Evolutionary conservation across 1,140 invertebrate genomes (phyloP).

Genomic region (Cyphomyrmex costatus): DNA sequence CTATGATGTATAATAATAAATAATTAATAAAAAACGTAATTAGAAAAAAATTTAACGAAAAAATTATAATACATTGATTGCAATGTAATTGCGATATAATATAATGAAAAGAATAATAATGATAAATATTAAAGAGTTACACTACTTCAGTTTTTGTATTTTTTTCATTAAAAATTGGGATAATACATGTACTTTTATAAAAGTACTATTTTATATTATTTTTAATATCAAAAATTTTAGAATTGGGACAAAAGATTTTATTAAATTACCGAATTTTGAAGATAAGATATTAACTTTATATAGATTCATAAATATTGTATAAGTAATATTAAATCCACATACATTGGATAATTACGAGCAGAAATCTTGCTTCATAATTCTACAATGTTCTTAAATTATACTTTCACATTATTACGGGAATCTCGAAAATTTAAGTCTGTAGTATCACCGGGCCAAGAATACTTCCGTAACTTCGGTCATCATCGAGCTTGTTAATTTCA

Average conservation of each 20-base stretch:
- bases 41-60: background rate
- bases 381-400: slow-evolving; percentile 30
- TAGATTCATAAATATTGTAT: slow-evolving; percentile 33
- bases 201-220: background rate
- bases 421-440: slow-evolving; percentile 44
- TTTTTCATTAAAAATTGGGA: background rate
- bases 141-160: background rate
- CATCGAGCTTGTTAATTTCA: slow-evolving; percentile 34
- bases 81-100: background rate
- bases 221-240: background rate
- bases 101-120: background rate
- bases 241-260: background rate
- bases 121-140: background rate
- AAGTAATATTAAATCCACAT: slow-evolving; percentile 8
- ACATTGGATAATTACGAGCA: background rate
- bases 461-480: slow-evolving; percentile 9
- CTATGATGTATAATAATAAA: background rate
- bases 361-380: slow-evolving; percentile 41
- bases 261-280: background rate
- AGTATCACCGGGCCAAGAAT: slow-evolving; percentile 14
- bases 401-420: slow-evolving; percentile 27
- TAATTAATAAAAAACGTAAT: background rate
- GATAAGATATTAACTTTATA: background rate
- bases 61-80: background rate
- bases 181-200: background rate